These are phyloP conservation scores for Mugil cephalus DNA, from an alignment of 2,113 vertebrate species.

Conservation along the genomic window DNA sequence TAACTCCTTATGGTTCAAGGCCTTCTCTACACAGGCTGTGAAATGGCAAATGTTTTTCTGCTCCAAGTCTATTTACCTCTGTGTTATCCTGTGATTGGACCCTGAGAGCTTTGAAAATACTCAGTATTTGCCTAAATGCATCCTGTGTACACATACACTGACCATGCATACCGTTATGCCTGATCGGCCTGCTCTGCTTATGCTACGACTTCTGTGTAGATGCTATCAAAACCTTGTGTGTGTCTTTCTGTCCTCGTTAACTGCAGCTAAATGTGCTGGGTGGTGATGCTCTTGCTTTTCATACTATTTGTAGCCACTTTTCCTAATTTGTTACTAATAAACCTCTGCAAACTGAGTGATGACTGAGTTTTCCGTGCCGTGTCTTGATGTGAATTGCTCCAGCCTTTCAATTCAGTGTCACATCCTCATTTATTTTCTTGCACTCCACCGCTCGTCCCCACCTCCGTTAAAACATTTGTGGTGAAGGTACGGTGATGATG, in stretches of 20 bases:
- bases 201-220: neutral
- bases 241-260: conserved; percentile 23
- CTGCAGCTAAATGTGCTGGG: conserved; percentile 32
- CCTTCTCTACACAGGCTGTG: neutral
- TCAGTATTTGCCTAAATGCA: neutral
- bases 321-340: conserved; percentile 61
- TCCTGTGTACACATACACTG: neutral
- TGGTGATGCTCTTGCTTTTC: conserved; percentile 47
- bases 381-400: neutral
- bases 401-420: neutral
- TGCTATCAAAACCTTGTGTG: conserved; percentile 1
- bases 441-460: conserved; percentile 5
- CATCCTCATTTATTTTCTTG: conserved; percentile 3
- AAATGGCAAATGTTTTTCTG: neutral
- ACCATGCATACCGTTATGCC: too few relatives aligned
- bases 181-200: neutral
- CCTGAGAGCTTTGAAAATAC: conserved; percentile 9
- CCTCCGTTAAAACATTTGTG: conserved; percentile 46
- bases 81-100: neutral
- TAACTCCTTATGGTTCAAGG: conserved; percentile 28
- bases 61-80: neutral
- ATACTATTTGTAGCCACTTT: conserved; percentile 36
- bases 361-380: neutral
- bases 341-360: conserved; percentile 15
- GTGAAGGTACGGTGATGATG: conserved; percentile 90